These are phyloP conservation scores for Drosophila gaucha DNA, from an alignment of 2,888 invertebrate genomes.

Conservation along the genomic window DNA sequence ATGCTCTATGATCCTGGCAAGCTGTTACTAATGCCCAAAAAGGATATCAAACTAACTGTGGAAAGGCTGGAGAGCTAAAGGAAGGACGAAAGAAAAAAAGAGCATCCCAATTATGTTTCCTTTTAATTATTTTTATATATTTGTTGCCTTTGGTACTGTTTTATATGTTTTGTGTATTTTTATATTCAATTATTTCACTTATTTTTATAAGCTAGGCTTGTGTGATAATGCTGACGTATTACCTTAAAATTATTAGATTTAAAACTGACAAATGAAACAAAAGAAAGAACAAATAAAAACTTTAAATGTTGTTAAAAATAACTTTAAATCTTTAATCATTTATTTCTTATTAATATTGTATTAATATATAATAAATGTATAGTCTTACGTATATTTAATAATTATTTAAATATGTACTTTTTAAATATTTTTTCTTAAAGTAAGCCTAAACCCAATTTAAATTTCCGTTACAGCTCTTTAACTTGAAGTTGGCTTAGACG, in stretches of 20 bases:
- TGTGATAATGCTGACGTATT: conserved; percentile 70
- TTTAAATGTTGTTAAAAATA: conserved; percentile 36
- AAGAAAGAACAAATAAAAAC: conserved; percentile 58
- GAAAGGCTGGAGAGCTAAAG: conserved; percentile 41
- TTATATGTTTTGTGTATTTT: conserved; percentile 2
- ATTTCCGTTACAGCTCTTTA: background rate
- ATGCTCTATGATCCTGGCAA: conserved; percentile 67
- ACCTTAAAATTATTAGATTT: conserved; percentile 44
- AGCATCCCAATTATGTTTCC: background rate
- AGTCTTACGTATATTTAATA: too few species aligned
- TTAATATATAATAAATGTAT: background rate
- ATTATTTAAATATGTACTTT: too few species aligned
- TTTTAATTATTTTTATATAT: background rate
- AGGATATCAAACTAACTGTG: conserved; percentile 66
- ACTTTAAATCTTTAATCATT: background rate
- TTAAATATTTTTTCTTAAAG: background rate
- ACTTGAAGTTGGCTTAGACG: background rate
- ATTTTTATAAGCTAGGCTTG: conserved; percentile 44
- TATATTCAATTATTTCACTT: conserved; percentile 13
- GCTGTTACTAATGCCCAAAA: conserved; percentile 68
- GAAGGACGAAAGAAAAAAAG: background rate
- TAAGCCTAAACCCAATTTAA: background rate
- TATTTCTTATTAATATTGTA: background rate
- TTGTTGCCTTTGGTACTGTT: conserved; percentile 30
- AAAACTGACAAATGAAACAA: conserved; percentile 50